Evolutionary conservation across 2,797 vertebrate genomes (phyloP).

Genomic region (Myioborus melanocephalus): DNA sequence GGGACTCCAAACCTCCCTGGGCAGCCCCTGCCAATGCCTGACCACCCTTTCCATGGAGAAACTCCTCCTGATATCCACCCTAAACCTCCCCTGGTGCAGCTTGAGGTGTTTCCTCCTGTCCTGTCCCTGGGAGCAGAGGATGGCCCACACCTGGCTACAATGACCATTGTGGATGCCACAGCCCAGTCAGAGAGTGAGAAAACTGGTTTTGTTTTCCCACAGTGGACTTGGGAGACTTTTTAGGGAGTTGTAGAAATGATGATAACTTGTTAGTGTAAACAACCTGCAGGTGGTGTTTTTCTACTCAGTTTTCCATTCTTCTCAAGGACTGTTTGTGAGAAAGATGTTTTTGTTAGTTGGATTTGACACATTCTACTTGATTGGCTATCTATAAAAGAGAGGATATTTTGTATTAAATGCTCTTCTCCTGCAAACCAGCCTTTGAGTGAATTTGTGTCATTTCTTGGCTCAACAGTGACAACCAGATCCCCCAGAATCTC

Average conservation of each 20-base stretch:
- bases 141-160: not conserved
- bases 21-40: not conserved
- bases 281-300: not conserved
- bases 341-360: not conserved
- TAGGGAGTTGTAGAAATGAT: not conserved
- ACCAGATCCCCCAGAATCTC: not conserved
- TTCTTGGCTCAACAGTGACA: not conserved
- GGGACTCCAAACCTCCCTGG: not conserved
- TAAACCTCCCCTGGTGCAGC: not conserved
- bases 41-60: not conserved
- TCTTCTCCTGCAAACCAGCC: not conserved
- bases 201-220: not conserved
- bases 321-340: not conserved
- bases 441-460: not conserved
- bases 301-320: not conserved
- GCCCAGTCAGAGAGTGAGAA: not conserved
- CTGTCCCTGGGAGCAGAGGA: not conserved
- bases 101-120: not conserved
- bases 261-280: not conserved
- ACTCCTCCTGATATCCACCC: not conserved
- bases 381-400: not conserved
- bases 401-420: not conserved
- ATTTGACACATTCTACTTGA: too few species aligned
- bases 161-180: not conserved
- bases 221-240: not conserved